Evolutionary conservation across 2,888 invertebrate genomes (phyloP).

Genomic region (Yponomeuta evonymella): DNA sequence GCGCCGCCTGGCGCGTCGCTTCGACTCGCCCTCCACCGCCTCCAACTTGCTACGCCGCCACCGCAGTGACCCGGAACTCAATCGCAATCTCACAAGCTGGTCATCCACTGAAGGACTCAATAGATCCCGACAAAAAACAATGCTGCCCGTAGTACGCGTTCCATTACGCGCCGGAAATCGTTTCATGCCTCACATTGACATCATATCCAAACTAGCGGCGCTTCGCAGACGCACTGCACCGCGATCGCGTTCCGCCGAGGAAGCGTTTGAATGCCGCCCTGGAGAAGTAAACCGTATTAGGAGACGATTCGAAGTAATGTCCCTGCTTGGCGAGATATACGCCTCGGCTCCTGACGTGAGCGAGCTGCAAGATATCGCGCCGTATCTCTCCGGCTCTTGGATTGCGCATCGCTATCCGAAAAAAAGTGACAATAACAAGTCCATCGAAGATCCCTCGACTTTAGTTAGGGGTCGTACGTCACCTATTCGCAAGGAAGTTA

Average conservation of each 20-base stretch:
- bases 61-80: conserved; percentile 87
- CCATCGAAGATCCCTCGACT: conserved; percentile 65
- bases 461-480: conserved; percentile 47
- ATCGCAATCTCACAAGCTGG: conserved; percentile 61
- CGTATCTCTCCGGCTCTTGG: conserved; percentile 86
- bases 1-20: conserved; percentile 83
- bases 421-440: conserved; percentile 80
- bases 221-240: conserved; percentile 68
- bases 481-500: conserved; percentile 63
- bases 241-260: conserved; percentile 69
- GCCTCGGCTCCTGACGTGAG: conserved; percentile 87
- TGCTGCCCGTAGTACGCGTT: conserved; percentile 79
- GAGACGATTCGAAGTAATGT: conserved; percentile 82
- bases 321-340: conserved; percentile 85
- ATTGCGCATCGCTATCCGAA: conserved; percentile 86
- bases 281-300: conserved; percentile 85
- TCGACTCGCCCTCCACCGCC: conserved; percentile 78
- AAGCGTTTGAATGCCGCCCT: conserved; percentile 69
- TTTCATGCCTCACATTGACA: conserved; percentile 91
- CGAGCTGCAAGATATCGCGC: conserved; percentile 83
- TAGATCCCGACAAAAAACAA: conserved; percentile 46
- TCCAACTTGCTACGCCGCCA: conserved; percentile 77
- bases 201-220: conserved; percentile 90
- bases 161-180: conserved; percentile 81
- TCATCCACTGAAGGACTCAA: conserved; percentile 60